Percentiles rank a stretch among this genome's conserved stretches.
These are phyloP conservation scores for Chloromyia formosa DNA, from an alignment of 2,888 invertebrate genomes.

Conservation along the genomic window DNA sequence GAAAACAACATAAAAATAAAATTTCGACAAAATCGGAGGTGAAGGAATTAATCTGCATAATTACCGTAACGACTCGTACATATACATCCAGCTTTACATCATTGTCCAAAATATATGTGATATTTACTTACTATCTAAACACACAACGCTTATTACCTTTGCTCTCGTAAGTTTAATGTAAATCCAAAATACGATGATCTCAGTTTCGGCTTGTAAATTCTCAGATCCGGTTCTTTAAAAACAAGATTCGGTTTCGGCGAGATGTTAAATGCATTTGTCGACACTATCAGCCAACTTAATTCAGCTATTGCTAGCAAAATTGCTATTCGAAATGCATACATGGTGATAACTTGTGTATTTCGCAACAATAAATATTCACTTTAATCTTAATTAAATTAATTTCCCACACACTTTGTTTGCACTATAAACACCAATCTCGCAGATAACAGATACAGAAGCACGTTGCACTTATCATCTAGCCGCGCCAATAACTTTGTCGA, in stretches of 20 bases:
- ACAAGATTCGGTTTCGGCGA: constrained; percentile 58
- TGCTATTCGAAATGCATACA: background rate
- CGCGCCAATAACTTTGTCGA: too few species aligned
- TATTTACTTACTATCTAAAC: too few species aligned
- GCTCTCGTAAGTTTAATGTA: constrained; percentile 57
- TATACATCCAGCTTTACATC: too few species aligned
- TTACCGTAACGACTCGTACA: too few species aligned
- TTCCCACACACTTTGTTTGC: constrained; percentile 2
- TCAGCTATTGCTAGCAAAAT: background rate
- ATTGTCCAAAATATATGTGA: too few species aligned
- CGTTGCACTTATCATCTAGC: too few species aligned
- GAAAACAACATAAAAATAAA: too few species aligned
- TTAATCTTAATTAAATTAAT: background rate
- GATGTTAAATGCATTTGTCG: constrained; percentile 57
- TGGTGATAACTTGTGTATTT: background rate
- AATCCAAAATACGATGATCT: constrained; percentile 62
- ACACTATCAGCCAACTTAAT: background rate
- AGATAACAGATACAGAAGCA: too few species aligned
- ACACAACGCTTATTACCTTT: constrained; percentile 56
- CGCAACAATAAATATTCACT: background rate
- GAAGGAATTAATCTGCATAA: too few species aligned
- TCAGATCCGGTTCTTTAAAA: constrained; percentile 55
- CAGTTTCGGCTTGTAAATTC: constrained; percentile 54
- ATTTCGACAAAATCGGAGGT: too few species aligned
- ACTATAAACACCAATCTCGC: background rate